A percentile compares a stretch with the other conserved stretches of the same genome.
Evolutionary conservation across 1,140 invertebrate species (phyloP).

Genomic region (Drosophila grimshawi): DNA sequence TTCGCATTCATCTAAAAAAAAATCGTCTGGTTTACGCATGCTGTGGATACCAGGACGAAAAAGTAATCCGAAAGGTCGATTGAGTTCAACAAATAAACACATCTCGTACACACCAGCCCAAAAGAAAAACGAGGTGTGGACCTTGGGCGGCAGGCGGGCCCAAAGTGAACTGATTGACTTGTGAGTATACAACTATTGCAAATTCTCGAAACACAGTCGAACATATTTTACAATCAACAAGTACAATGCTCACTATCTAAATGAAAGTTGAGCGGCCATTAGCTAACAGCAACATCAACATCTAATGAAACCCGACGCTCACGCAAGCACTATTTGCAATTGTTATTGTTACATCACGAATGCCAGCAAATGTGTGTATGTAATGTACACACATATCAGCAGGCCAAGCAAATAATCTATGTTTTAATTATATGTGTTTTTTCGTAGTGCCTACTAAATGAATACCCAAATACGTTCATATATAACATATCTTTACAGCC

Average conservation of each 20-base stretch:
- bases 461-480: background rate
- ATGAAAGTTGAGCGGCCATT: background rate
- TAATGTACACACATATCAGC: constrained; percentile 2
- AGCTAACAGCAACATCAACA: background rate
- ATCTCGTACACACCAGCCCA: constrained; percentile 65
- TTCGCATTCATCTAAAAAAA: constrained; percentile 67
- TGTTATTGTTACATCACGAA: background rate
- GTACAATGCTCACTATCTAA: background rate
- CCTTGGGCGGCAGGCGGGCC: constrained; percentile 74
- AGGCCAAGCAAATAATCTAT: constrained; percentile 11
- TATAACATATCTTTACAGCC: no score
- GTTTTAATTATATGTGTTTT: background rate
- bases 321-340: background rate
- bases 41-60: constrained; percentile 81
- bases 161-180: constrained; percentile 72
- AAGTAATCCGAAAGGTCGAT: constrained; percentile 71
- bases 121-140: constrained; percentile 81
- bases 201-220: background rate
- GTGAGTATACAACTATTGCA: constrained; percentile 60
- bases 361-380: background rate
- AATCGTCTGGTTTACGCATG: constrained; percentile 73
- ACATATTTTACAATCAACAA: background rate
- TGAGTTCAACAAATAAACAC: constrained; percentile 68
- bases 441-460: constrained; percentile 2
- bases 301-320: no score